A percentile compares a stretch with the other conserved stretches of the same genome.
phyloP scores from a whole-genome alignment of 1,140 invertebrate genomes.

The Ptiloglossa arizonensis region DNA sequence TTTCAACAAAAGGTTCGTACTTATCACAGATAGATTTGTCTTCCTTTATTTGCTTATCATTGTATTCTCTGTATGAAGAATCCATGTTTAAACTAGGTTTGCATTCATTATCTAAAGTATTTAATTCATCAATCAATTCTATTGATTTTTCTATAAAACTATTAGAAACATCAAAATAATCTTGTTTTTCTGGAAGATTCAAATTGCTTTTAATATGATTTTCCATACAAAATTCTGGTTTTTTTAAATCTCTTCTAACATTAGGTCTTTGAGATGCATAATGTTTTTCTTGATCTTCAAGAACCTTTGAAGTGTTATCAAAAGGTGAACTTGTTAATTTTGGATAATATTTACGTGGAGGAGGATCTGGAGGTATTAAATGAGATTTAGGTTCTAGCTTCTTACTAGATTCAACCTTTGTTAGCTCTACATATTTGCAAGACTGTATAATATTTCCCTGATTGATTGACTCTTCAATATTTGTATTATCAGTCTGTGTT shows the following conservation, averaged over 20 bases:
- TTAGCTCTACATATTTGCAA: constrained; percentile 47
- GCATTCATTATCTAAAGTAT: constrained; percentile 35
- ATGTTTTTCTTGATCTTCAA: constrained; percentile 61
- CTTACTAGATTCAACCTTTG: constrained; percentile 48
- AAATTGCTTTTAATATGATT: constrained; percentile 42
- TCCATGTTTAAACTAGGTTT: constrained; percentile 45
- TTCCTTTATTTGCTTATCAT: constrained; percentile 62
- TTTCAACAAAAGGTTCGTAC: constrained; percentile 65
- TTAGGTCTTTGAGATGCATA: constrained; percentile 57
- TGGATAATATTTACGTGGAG: constrained; percentile 79
- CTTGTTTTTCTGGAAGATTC: constrained; percentile 57
- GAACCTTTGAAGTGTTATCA: constrained; percentile 29
- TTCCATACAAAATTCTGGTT: constrained; percentile 46
- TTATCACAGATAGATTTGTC: constrained; percentile 60
- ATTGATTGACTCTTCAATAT: constrained; percentile 17
- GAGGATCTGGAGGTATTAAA: constrained; percentile 80
- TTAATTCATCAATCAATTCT: constrained; percentile 70
- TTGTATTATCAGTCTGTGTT: constrained; percentile 33
- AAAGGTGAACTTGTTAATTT: constrained; percentile 62
- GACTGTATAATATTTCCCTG: constrained; percentile 26
- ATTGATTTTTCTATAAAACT: constrained; percentile 72
- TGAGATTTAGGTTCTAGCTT: constrained; percentile 70
- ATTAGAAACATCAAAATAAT: constrained; percentile 67
- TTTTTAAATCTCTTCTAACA: constrained; percentile 60
- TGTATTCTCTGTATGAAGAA: constrained; percentile 48